phyloP scores from a whole-genome alignment of 2,113 vertebrate species.

The Artemisiospiza belli region DNA sequence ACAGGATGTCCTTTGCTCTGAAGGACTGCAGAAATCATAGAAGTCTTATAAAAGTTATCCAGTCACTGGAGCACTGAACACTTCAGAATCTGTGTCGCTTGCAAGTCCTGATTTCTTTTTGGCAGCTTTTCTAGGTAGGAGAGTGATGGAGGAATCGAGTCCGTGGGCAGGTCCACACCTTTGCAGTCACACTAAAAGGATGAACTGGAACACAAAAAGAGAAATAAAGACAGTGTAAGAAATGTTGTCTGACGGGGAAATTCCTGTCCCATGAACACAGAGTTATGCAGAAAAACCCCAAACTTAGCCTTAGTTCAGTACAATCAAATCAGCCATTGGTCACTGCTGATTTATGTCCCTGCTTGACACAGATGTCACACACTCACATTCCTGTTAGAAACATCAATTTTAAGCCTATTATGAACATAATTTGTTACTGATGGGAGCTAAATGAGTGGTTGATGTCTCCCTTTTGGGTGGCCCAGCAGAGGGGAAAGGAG shows the following conservation, averaged over 20 bases:
- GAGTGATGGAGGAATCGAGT: background rate
- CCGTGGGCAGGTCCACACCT: conserved; percentile 1
- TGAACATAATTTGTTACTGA: background rate
- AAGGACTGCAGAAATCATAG: background rate
- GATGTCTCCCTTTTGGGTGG: background rate
- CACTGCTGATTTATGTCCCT: background rate
- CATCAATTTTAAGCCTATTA: background rate
- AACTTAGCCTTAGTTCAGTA: background rate
- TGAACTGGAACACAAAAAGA: background rate
- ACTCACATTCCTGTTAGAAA: background rate
- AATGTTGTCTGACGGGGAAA: background rate
- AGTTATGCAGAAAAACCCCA: background rate
- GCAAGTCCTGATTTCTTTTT: background rate
- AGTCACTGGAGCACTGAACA: background rate
- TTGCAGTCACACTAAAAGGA: conserved; percentile 28
- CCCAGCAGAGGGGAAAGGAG: background rate
- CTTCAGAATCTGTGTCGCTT: background rate
- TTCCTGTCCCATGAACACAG: background rate
- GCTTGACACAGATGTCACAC: background rate
- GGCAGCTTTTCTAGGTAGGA: background rate
- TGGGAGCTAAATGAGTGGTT: background rate
- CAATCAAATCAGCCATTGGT: background rate
- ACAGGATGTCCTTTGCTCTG: background rate
- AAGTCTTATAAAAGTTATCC: conserved; percentile 17
- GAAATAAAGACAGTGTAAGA: background rate